Percentiles rank a stretch among this genome's conserved stretches.
phyloP scores from a whole-genome alignment of 2,797 vertebrate genomes.

The Rhinoraja longicauda region DNA sequence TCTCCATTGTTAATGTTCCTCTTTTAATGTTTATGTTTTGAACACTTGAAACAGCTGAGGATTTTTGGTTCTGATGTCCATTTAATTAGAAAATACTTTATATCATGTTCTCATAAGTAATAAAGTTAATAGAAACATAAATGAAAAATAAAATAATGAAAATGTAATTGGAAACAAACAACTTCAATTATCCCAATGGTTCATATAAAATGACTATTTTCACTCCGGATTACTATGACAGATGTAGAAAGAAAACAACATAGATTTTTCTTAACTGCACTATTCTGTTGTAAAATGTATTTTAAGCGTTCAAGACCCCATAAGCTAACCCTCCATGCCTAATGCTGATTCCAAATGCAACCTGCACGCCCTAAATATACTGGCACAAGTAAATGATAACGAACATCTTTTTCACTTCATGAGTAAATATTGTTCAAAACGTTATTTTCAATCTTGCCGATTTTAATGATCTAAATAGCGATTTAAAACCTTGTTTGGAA shows the following conservation, averaged over 20 bases:
- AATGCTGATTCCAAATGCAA: background rate
- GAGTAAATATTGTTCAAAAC: background rate
- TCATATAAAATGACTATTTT: background rate
- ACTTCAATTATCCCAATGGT: background rate
- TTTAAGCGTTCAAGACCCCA: background rate
- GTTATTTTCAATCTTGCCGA: background rate
- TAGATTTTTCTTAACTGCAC: background rate
- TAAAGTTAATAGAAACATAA: background rate
- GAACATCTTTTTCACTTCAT: background rate
- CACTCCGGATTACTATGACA: background rate
- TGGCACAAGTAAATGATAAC: background rate
- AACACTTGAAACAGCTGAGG: background rate
- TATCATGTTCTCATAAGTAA: background rate
- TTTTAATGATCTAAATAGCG: background rate
- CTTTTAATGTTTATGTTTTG: background rate
- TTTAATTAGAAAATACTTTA: background rate
- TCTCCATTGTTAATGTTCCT: background rate
- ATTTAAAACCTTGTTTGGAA: background rate
- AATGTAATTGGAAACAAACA: background rate
- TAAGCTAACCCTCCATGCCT: background rate
- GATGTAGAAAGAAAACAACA: background rate
- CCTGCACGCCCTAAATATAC: background rate
- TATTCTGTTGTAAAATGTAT: background rate
- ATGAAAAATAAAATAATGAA: background rate
- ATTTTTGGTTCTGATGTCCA: background rate